Conservation (phyloP, 1,140 invertebrate species). For the Drosophila kohkoa region DNA sequence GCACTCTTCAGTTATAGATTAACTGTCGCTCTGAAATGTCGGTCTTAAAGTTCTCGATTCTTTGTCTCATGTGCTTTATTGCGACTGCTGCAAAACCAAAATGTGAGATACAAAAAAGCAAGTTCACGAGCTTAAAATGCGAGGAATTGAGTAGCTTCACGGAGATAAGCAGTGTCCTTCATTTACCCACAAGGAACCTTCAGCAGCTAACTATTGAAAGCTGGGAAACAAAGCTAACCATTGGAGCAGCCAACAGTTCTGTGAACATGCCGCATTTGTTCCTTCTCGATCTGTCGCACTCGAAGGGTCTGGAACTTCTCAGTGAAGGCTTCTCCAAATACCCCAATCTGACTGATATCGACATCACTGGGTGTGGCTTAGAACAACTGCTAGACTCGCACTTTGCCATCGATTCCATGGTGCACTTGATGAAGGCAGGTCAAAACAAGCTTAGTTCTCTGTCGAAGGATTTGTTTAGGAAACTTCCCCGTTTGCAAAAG, state of each 20-base stretch:
- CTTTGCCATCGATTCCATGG: slow-evolving; percentile 49
- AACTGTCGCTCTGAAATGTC: slow-evolving; percentile 59
- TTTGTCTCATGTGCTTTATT: slow-evolving; percentile 34
- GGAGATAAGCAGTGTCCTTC: slow-evolving; percentile 1
- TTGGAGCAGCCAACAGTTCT: slow-evolving; percentile 24
- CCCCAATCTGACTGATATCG: slow-evolving; percentile 52
- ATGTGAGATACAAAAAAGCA: slow-evolving; percentile 14
- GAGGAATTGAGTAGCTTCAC: slow-evolving; percentile 52
- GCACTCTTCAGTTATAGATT: slow-evolving; percentile 38
- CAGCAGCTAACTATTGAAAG: slow-evolving; percentile 12
- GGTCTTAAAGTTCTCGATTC: slow-evolving; percentile 20
- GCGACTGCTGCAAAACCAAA: background rate
- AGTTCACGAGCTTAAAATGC: slow-evolving; percentile 52
- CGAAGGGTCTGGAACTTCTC: slow-evolving; percentile 41
- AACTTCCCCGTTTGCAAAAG: slow-evolving; percentile 61
- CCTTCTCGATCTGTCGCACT: slow-evolving; percentile 47
- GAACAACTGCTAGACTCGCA: slow-evolving; percentile 39
- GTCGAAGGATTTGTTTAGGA: slow-evolving; percentile 49
- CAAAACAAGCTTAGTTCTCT: slow-evolving; percentile 62
- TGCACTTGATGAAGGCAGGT: slow-evolving; percentile 70
- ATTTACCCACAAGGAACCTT: no score
- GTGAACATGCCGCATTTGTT: slow-evolving; percentile 37
- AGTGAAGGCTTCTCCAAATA: slow-evolving; percentile 58
- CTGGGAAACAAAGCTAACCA: slow-evolving; percentile 38
- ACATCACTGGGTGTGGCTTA: slow-evolving; percentile 60